A percentile compares a stretch with the other conserved stretches of the same genome.
These are phyloP conservation scores for Perodicticus potto DNA, from an alignment of 2,797 vertebrate species.

Conservation along the genomic window DNA sequence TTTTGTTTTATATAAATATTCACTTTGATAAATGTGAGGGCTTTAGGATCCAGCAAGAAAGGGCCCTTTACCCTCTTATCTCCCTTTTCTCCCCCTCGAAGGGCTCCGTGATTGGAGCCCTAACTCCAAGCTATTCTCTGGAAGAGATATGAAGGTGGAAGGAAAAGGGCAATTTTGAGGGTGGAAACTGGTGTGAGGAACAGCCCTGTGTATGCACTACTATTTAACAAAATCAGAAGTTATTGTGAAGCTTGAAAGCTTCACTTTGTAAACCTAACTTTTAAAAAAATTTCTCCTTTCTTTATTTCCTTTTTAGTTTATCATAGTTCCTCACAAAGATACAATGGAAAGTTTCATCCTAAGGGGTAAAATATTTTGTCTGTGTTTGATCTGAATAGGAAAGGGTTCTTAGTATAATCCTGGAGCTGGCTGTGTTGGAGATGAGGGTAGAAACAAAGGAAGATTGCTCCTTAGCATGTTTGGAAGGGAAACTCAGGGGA, in stretches of 20 bases:
- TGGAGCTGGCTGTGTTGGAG: not conserved
- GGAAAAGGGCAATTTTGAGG: not conserved
- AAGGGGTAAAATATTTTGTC: not conserved
- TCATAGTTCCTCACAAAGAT: conserved; percentile 27
- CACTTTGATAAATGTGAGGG: not conserved
- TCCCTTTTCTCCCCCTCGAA: not conserved
- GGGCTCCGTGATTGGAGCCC: not conserved
- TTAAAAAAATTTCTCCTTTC: conserved; percentile 28
- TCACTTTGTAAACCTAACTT: not conserved
- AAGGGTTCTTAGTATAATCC: conserved; percentile 1
- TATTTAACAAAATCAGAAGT: conserved; percentile 18
- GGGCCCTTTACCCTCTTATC: not conserved
- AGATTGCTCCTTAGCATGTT: not conserved
- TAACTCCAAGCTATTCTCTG: not conserved
- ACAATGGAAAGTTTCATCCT: conserved; percentile 15
- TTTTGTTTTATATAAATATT: conserved; percentile 35
- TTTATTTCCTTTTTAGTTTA: conserved; percentile 1
- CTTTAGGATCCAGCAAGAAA: not conserved
- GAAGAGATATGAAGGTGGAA: not conserved
- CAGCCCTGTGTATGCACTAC: not conserved
- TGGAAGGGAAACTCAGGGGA: not conserved
- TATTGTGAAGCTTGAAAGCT: conserved; percentile 46
- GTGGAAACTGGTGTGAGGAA: not conserved
- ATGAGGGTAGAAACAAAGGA: not conserved
- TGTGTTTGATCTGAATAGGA: not conserved